Evolutionary conservation across 2,888 invertebrate genomes (phyloP).

Genomic region (Hirudinaria manillensis): DNA sequence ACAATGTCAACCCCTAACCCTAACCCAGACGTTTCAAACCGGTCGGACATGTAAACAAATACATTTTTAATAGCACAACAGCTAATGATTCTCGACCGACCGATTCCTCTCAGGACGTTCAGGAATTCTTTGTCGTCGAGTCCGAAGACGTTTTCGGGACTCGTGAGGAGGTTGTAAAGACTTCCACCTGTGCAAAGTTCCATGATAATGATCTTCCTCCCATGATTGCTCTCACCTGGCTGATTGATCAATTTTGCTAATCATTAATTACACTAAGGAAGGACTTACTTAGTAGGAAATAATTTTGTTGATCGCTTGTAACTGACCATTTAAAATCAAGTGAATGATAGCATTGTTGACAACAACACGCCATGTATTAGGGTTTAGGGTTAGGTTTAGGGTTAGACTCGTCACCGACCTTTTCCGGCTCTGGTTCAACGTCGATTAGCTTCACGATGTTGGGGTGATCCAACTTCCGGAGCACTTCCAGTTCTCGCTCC

Average conservation of each 20-base stretch:
- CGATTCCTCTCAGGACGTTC: constrained; percentile 62
- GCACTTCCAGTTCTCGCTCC: constrained; percentile 86
- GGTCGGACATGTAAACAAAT: neutral
- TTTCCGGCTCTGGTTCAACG: constrained; percentile 75
- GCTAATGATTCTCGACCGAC: constrained; percentile 14
- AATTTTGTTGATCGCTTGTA: no score
- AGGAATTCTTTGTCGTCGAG: constrained; percentile 83
- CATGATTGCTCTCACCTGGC: constrained; percentile 49
- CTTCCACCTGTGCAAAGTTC: constrained; percentile 82
- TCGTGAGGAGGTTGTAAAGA: constrained; percentile 84
- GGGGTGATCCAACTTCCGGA: constrained; percentile 50
- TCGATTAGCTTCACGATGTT: constrained; percentile 89
- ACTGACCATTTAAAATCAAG: no score
- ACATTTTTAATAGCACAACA: neutral
- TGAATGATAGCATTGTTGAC: no score
- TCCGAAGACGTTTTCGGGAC: constrained; percentile 90
- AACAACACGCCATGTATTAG: no score
- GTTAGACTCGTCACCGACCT: constrained; percentile 18
- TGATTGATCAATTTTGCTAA: neutral
- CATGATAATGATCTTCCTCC: constrained; percentile 66
- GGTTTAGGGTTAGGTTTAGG: no score
- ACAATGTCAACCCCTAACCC: no score
- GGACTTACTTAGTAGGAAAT: no score
- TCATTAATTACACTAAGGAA: no score
- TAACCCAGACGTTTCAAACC: no score